phyloP scores from a whole-genome alignment of 2,888 invertebrate genomes.

The Drosophila neotestacea region DNA sequence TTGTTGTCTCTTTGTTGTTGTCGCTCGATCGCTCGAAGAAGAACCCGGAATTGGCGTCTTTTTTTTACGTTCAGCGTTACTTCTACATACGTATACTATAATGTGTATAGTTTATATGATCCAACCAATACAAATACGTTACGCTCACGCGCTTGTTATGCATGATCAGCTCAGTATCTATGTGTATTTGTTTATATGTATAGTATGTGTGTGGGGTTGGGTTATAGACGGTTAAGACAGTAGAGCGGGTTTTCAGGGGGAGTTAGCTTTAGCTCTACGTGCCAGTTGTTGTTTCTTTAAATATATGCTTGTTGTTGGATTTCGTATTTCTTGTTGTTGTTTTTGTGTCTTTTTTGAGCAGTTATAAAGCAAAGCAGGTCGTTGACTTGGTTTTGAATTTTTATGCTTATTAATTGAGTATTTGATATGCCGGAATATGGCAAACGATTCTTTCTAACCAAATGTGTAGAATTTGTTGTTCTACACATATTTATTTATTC shows the following conservation, averaged over 20 bases:
- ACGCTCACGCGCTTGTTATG: slow-evolving; percentile 77
- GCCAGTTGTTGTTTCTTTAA: slow-evolving; percentile 52
- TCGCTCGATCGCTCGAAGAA: slow-evolving; percentile 68
- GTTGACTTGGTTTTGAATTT: slow-evolving; percentile 77
- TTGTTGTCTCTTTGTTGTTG: slow-evolving; percentile 31
- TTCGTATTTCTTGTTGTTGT: slow-evolving; percentile 27
- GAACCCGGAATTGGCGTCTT: slow-evolving; percentile 77
- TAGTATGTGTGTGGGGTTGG: slow-evolving; percentile 7
- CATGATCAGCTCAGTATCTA: slow-evolving; percentile 72
- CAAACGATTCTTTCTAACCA: slow-evolving; percentile 35
- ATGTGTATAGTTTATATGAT: slow-evolving; percentile 44
- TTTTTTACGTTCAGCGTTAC: slow-evolving; percentile 33
- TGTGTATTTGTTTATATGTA: slow-evolving; percentile 17
- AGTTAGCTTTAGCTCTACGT: slow-evolving; percentile 44
- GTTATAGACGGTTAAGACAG: slow-evolving; percentile 8
- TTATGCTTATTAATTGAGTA: slow-evolving; percentile 83
- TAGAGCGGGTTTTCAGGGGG: slow-evolving; percentile 27
- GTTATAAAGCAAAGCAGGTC: slow-evolving; percentile 82
- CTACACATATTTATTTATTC: slow-evolving; percentile 3
- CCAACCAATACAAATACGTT: slow-evolving; percentile 43
- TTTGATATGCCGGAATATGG: slow-evolving; percentile 79
- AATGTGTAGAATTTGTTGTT: slow-evolving; percentile 16
- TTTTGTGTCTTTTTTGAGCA: slow-evolving; percentile 52
- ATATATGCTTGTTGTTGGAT: slow-evolving; percentile 33
- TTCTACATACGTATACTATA: neutral